phyloP scores from a whole-genome alignment of 2,113 vertebrate genomes.

The Silurus meridionalis region DNA sequence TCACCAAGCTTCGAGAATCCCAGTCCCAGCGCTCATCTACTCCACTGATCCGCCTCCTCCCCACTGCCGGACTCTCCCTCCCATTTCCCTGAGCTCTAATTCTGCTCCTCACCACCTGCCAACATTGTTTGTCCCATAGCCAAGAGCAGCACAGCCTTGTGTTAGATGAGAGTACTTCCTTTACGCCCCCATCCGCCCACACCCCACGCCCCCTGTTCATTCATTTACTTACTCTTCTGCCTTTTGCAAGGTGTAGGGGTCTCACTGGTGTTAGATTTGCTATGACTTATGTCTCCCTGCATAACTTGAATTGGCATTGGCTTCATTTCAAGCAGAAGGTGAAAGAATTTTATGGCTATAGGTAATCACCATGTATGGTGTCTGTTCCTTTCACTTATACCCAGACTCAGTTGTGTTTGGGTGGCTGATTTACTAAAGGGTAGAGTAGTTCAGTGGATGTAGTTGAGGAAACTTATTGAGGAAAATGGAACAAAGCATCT shows the following conservation, averaged over 20 bases:
- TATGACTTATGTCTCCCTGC: slow-evolving; percentile 7
- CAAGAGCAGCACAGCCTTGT: slow-evolving; percentile 71
- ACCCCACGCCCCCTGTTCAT: slow-evolving; percentile 34
- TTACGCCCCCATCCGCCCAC: slow-evolving; percentile 50
- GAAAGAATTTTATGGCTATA: neutral
- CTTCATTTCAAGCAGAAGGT: neutral
- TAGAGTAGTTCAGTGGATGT: slow-evolving; percentile 20
- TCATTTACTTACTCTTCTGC: slow-evolving; percentile 58
- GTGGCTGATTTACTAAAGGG: slow-evolving; percentile 33
- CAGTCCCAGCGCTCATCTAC: slow-evolving; percentile 74
- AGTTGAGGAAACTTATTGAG: slow-evolving; percentile 13
- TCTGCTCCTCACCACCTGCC: slow-evolving; percentile 73
- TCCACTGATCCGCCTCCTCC: slow-evolving; percentile 72
- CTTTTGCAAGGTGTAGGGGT: slow-evolving; percentile 42
- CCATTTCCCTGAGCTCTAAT: slow-evolving; percentile 64
- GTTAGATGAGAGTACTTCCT: slow-evolving; percentile 59
- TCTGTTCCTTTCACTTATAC: slow-evolving; percentile 33
- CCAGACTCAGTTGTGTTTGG: slow-evolving; percentile 45
- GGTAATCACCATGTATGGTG: slow-evolving; percentile 6
- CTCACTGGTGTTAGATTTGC: slow-evolving; percentile 10
- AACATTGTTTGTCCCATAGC: slow-evolving; percentile 72
- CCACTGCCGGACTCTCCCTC: slow-evolving; percentile 76
- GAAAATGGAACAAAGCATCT: slow-evolving; percentile 38
- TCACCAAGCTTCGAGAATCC: slow-evolving; percentile 79
- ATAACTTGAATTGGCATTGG: slow-evolving; percentile 11